Evolutionary conservation across 2,113 vertebrate genomes (phyloP), one percentile per base, ranked within the genome.

Genomic region (Pluvianellus socialis): DNA sequence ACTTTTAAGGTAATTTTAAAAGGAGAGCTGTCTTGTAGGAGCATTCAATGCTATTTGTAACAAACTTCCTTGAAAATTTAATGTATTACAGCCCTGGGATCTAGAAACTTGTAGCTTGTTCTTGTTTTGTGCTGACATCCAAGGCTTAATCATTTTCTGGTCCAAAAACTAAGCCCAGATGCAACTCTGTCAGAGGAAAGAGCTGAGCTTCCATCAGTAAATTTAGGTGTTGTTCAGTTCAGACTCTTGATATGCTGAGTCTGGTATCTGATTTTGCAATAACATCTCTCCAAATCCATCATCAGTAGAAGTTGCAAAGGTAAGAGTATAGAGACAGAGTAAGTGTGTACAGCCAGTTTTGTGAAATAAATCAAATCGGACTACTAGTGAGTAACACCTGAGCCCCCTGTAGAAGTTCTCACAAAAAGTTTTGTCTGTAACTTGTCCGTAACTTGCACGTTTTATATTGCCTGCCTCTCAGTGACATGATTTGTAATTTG

Each of bases 401-500:
- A 85, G 44, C 26, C 17, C 66, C 56, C 22, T 0, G 0, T 33
- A 65, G 47, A 80, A 65, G 30, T 71, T 90, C n/a, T 59, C 0
- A 1, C 16, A 58, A 24, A 58, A 81, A 42, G 14, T 62, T 93
- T 62, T 66, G 14, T 35, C 68, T 59, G 5, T 14, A 49, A 33
- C 15, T 67, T 58, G 3, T 44, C 23, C 30, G n/a, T 23, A 55
- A 42, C 26, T 47, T 66, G 49, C 49, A 50, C n/a, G 20, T 97
- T 94, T 92, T 93, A 82, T 81, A 67, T 83, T 7, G 16, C 44
- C 30, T 74, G 17, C 42, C 33, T 83, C 88, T 92, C 42, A 86
- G 14, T 74, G 85, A 65, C 47, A 26, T 84, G 93, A 96, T 95
- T 93, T 97, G 59, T 88, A 93, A 97, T 95, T 92, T 50, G 68